These are phyloP conservation scores for Heliconius congener DNA, from an alignment of 1,140 invertebrate genomes.

Conservation along the genomic window DNA sequence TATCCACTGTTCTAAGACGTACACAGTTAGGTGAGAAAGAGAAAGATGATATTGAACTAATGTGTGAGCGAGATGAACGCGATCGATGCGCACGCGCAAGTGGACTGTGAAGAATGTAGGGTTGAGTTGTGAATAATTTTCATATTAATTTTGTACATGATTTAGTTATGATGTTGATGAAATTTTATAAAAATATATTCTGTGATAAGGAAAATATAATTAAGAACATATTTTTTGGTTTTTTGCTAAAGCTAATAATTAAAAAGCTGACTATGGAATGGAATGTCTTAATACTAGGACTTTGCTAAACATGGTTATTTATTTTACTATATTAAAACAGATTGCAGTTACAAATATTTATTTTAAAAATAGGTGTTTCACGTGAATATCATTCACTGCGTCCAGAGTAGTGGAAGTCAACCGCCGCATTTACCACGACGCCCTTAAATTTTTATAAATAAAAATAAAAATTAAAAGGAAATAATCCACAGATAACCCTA, in stretches of 20 bases:
- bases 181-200: no score
- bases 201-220: no score
- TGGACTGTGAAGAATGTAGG: slow-evolving; percentile 63
- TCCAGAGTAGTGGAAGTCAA: neutral
- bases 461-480: neutral
- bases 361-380: no score
- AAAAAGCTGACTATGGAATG: no score
- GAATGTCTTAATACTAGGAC: no score
- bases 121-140: slow-evolving; percentile 35
- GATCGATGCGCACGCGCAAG: slow-evolving; percentile 62
- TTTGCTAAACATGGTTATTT: no score
- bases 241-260: no score
- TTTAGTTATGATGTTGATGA: neutral
- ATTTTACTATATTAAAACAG: no score
- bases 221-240: no score
- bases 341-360: no score
- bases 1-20: slow-evolving; percentile 2
- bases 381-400: neutral
- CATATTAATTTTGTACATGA: neutral
- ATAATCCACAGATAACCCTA: neutral
- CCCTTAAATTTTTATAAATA: neutral
- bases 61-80: slow-evolving; percentile 45
- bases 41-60: slow-evolving; percentile 24
- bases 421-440: neutral
- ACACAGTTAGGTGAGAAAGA: slow-evolving; percentile 62